Evolutionary conservation across 2,797 vertebrate genomes (phyloP).

Genomic region (Sphenopsis melanotis): DNA sequence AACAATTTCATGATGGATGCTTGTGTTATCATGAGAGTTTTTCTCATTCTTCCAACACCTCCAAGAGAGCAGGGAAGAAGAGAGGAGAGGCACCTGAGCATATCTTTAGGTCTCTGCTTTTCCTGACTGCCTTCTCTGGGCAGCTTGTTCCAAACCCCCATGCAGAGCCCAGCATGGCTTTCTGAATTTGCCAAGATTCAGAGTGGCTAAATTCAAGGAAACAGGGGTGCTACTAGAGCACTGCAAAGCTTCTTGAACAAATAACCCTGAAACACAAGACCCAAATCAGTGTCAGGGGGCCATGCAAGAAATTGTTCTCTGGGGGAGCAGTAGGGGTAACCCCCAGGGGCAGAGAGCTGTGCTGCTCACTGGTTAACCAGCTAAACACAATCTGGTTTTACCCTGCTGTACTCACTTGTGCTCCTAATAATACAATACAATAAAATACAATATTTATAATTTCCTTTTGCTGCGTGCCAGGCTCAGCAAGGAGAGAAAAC

Average conservation of each 20-base stretch:
- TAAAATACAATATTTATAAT: not conserved
- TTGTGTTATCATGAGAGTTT: not conserved
- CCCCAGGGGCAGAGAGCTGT: not conserved
- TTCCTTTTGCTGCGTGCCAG: not conserved
- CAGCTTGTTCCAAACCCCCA: not conserved
- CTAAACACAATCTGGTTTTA: not conserved
- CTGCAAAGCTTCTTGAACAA: not conserved
- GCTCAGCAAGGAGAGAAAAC: not conserved
- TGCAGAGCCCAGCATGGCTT: not conserved
- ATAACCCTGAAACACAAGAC: not conserved
- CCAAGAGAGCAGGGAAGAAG: not conserved
- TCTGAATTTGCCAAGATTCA: not conserved
- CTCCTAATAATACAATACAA: not conserved
- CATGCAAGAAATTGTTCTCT: not conserved
- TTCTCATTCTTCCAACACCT: not conserved
- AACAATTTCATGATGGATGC: not conserved
- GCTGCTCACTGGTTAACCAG: not conserved
- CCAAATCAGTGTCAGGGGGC: not conserved
- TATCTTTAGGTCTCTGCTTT: not conserved
- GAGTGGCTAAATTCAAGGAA: not conserved
- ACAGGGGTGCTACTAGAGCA: not conserved
- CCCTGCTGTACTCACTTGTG: not conserved
- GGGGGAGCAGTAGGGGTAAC: not conserved
- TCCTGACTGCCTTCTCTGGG: not conserved
- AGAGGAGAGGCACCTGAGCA: rapidly evolving